Base-by-base conservation (phyloP, 2,888 invertebrate genomes). In the Anticlea derivata region DNA sequence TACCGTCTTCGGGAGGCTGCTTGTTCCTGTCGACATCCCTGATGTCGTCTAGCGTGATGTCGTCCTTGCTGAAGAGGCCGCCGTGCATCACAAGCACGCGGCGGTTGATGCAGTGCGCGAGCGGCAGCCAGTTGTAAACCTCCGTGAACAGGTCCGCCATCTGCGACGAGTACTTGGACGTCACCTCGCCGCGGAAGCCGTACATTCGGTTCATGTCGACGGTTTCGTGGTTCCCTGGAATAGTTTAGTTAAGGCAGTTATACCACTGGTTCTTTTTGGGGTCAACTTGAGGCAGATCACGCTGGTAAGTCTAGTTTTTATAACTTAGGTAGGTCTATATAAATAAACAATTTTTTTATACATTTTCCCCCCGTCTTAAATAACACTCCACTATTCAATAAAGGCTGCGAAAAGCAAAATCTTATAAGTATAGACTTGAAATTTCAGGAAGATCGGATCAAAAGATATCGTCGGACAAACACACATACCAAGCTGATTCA, bases 131-230 rank as follows among this genome's bases (percentile, higher is more conserved):
- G 86, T 99, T 99, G 91, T 99, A 99, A 11, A 99, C 98, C 91
- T 99, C 99, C 1, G 99, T 99, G 91, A 99, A 99, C 37, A 99
- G 92, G 60, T 98, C 97, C 0, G 97, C 96, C 99, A 99, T 99
- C 80, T 98, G 96, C 11, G 94, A 92, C 0, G 96, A 95, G 84
- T 98, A 99, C 87, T 99, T 99, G 4, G 97, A 94, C 70, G 97
- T 97, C 0, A 99, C 99, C 90, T 99, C 99, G 1, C 99, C 99
- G 59, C 98, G 97, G 91, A 99, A 99, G 1, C 99, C 99, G 83
- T 99, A 99, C 97, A 99, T 98, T 86, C 98, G 97, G 88, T 99
- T 99, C 99, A 99, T 99, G 54, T 96, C 98, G 34, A 95, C 93
- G 66, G 98, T 98, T 80, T 99, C 99, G 79, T 99, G 99, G 87